phyloP scores from a whole-genome alignment of 2,113 vertebrate genomes.

The Gavialis gangeticus region DNA sequence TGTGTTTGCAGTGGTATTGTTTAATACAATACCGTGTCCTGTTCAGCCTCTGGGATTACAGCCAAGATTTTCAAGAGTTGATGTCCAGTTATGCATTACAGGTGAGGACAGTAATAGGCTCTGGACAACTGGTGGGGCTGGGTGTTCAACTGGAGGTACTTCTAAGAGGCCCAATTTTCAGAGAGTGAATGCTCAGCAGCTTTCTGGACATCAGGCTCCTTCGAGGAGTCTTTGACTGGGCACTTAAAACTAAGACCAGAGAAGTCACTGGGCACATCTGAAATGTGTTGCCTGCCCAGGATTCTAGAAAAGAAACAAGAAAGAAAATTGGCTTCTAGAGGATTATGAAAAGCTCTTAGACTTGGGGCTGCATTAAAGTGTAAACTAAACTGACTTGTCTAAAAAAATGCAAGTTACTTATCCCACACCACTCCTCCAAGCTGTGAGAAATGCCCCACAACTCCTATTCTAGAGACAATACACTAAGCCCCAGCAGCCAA shows the following conservation, averaged over 20 bases:
- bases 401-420: neutral
- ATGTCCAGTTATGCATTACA: too few species aligned
- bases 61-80: neutral
- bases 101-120: too few species aligned
- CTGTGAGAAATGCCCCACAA: neutral
- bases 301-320: neutral
- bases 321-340: neutral
- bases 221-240: neutral
- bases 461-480: neutral
- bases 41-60: neutral
- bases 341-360: neutral
- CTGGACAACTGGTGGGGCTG: neutral
- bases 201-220: neutral
- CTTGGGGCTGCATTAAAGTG: accelerated
- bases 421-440: accelerated
- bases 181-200: neutral
- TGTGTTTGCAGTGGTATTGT: neutral
- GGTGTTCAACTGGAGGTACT: neutral
- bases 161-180: neutral
- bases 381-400: neutral
- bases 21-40: neutral
- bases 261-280: neutral
- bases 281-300: neutral
- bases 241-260: neutral
- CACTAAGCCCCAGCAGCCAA: accelerated